These are phyloP conservation scores for Syritta pipiens DNA, from an alignment of 2,888 invertebrate genomes.

Conservation along the genomic window DNA sequence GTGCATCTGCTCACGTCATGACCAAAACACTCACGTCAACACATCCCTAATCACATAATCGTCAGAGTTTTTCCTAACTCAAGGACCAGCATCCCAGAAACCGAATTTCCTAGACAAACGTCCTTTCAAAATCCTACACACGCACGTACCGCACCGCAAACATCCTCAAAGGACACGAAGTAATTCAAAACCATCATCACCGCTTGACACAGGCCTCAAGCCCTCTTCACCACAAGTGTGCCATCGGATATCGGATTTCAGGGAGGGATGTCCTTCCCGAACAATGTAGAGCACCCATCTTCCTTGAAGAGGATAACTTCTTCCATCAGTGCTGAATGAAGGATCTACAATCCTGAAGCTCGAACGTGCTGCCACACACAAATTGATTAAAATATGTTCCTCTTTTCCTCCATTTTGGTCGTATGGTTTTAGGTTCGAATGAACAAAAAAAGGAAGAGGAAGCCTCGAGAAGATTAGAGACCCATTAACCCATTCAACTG, in stretches of 20 bases:
- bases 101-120: too few relatives aligned
- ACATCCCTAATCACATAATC: too few relatives aligned
- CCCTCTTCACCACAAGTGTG: conserved; percentile 49
- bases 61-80: too few relatives aligned
- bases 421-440: conserved; percentile 12
- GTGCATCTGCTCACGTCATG: too few relatives aligned
- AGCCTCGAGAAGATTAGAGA: conserved; percentile 33
- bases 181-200: conserved; percentile 44
- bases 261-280: not conserved
- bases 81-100: too few relatives aligned
- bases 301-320: conserved; percentile 16
- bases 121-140: too few relatives aligned
- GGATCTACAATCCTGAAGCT: conserved; percentile 26
- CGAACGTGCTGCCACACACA: conserved; percentile 46
- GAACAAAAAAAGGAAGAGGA: not conserved
- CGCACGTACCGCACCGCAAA: not conserved
- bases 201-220: too few relatives aligned
- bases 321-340: conserved; percentile 1
- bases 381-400: not conserved
- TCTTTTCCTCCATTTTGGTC: not conserved
- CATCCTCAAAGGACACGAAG: conserved; percentile 18
- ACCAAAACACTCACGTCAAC: too few relatives aligned
- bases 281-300: not conserved
- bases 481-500: conserved; percentile 59
- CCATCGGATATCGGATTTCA: conserved; percentile 61